Conservation (phyloP, 2,113 vertebrate species). For the Panurus biarmicus region DNA sequence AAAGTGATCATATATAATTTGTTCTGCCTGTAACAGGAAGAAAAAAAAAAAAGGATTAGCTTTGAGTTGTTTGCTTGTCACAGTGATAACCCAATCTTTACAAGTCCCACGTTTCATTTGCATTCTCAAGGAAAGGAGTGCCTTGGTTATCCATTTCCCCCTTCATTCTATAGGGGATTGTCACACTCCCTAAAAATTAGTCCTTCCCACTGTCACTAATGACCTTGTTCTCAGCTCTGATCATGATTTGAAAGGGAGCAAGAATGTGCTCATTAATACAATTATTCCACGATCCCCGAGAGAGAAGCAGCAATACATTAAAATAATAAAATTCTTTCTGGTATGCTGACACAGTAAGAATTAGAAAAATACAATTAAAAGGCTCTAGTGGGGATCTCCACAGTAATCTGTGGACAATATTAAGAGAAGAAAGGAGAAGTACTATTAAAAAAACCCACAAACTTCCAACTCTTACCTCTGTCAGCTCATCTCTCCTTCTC, state of each 20-base stretch:
- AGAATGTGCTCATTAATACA: background rate
- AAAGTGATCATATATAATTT: conserved; percentile 94
- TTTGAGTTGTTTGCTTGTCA: background rate
- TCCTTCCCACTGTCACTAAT: background rate
- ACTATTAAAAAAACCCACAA: background rate
- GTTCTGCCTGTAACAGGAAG: conserved; percentile 78
- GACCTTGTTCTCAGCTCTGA: background rate
- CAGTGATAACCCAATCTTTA: background rate
- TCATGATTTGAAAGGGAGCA: background rate
- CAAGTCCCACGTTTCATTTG: background rate
- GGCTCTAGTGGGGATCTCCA: background rate
- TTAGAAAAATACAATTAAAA: background rate
- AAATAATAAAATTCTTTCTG: background rate
- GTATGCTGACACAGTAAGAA: background rate
- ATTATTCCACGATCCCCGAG: background rate
- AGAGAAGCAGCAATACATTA: background rate
- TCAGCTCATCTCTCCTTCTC: conserved; percentile 83
- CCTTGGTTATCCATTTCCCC: background rate
- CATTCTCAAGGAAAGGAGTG: background rate
- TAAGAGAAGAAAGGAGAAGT: background rate
- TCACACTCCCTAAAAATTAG: background rate
- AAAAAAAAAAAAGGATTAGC: background rate
- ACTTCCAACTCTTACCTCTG: conserved; percentile 75
- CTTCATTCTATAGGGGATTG: background rate
- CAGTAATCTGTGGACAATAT: background rate